phyloP scores from a whole-genome alignment of 2,797 vertebrate species.

The Buceros bicornis region DNA sequence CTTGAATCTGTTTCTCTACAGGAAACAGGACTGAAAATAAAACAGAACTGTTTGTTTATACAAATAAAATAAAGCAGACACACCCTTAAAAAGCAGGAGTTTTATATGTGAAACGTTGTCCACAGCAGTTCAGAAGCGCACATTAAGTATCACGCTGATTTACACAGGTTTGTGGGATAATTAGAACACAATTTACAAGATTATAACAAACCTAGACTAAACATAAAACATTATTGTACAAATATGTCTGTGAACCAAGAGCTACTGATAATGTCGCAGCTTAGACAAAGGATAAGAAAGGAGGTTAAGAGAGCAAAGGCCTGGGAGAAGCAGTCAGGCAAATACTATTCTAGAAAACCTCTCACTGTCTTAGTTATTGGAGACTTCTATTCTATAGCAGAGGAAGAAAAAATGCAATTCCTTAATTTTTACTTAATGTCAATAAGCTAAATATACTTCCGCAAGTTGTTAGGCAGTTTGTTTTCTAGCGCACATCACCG shows the following conservation, averaged over 20 bases:
- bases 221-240: neutral
- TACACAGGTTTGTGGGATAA: neutral
- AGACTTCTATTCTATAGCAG: neutral
- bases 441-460: neutral
- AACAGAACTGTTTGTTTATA: neutral
- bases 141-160: neutral
- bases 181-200: neutral
- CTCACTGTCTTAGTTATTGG: neutral
- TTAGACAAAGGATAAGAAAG: neutral
- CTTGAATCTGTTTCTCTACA: neutral
- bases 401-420: neutral
- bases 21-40: neutral
- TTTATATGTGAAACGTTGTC: neutral
- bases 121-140: neutral
- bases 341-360: neutral
- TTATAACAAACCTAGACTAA: neutral
- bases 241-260: neutral
- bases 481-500: neutral
- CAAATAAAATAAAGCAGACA: neutral
- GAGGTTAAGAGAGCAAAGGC: neutral
- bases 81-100: neutral
- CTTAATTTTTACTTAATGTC: neutral
- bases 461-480: neutral
- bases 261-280: neutral
- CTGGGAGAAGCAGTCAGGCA: neutral